Evolutionary conservation across 2,888 invertebrate genomes (phyloP), one percentile per base, ranked within the genome.

Genomic region (Drosophila siamana): DNA sequence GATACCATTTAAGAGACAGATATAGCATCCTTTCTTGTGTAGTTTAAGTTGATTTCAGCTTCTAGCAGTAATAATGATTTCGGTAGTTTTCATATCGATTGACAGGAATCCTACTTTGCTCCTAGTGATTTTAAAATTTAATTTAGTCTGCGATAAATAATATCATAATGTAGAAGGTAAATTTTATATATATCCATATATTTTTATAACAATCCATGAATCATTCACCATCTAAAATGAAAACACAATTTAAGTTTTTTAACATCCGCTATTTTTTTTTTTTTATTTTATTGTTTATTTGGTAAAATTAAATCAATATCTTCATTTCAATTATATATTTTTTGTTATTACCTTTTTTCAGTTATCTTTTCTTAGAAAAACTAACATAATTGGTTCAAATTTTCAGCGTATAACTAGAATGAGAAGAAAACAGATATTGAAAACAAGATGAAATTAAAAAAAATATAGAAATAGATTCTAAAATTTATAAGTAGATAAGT

Each of bases 361-460:
- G 83, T 88, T 79, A 82, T 88, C 74, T 74, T 80, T 82, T 86
- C 88, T 84, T 88, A 88, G 88, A 88, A 84, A 84, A 88, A 84
- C 83, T 83, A 84, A 84, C 83, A 83, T 69, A 82, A 68, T 79
- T 81, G 90, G 80, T 89, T 88, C 75, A 80, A 80, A 84, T 88
- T 86, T 83, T 89, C 90, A 86, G 87, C 85, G 88, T 88, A 84
- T 80, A 84, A 84, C 88, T 88, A 84, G 88, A 88, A 88, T 75
- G 66, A 83, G 86, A 84, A 84, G 81, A 88, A 83, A 85, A 86
- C 87, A 84, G 80, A 78, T 71, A 60, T 73, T 67, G 74, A 80
- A 88, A 86, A 74, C 80, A 74, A 77, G 57, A 64, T 77, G 57
- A 69, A 78, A 64, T 54, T 54, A 64, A 67, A 74, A 65, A 36